A percentile compares a stretch with the other conserved stretches of the same genome.
Conservation (phyloP, 2,797 vertebrate genomes). For the Pogoniulus pusillus region DNA sequence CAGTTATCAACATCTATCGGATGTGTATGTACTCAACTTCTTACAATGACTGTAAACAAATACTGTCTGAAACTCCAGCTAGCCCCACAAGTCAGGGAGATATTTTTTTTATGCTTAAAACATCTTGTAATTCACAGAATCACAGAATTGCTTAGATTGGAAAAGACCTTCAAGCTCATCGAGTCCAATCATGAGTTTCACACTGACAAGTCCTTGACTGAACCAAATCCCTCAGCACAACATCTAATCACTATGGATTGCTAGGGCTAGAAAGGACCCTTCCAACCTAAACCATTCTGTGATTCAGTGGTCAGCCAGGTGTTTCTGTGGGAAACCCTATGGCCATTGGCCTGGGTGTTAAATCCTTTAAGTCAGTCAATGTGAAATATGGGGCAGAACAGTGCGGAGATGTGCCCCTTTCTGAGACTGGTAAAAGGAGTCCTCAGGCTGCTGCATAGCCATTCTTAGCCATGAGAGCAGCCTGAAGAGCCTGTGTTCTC, state of each 20-base stretch:
- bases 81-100: too few species aligned
- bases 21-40: background rate
- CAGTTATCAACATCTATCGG: background rate
- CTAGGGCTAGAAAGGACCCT: too few species aligned
- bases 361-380: rapidly evolving
- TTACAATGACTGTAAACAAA: background rate
- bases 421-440: background rate
- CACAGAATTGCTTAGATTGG: too few species aligned
- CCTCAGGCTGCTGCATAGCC: background rate
- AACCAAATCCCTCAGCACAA: too few species aligned
- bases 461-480: background rate
- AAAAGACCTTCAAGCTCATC: too few species aligned
- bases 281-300: too few species aligned
- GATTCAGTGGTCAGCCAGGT: background rate
- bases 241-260: too few species aligned
- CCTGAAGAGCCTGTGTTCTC: background rate
- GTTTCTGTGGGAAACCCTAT: background rate
- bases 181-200: too few species aligned
- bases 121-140: too few species aligned
- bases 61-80: too few species aligned
- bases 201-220: too few species aligned
- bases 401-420: background rate
- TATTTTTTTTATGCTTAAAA: too few species aligned
- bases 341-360: background rate
- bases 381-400: background rate